These are phyloP conservation scores for Monoplex corrugatus DNA, from an alignment of 2,888 invertebrate genomes.

Conservation along the genomic window DNA sequence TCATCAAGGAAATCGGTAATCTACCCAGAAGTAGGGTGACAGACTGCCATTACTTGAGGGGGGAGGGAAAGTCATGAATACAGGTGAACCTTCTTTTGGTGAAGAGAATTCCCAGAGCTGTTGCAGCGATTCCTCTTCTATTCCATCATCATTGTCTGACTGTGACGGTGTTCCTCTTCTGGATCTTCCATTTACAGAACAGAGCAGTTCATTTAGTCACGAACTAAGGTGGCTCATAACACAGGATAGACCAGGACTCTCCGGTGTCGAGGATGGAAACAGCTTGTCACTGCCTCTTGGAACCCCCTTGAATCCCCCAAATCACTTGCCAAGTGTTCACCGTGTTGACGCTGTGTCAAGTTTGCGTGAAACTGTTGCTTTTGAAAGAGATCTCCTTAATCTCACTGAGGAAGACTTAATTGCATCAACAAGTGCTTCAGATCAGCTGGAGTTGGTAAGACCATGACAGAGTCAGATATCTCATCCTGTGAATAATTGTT, in stretches of 20 bases:
- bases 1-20: background rate
- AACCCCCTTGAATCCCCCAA: slow-evolving; percentile 40
- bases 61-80: slow-evolving; percentile 55
- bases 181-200: slow-evolving; percentile 52
- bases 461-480: background rate
- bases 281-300: slow-evolving; percentile 44
- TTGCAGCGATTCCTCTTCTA: slow-evolving; percentile 49
- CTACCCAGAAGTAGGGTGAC: slow-evolving; percentile 40
- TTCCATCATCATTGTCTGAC: slow-evolving; percentile 47
- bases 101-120: slow-evolving; percentile 53
- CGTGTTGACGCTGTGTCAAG: background rate
- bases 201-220: slow-evolving; percentile 48
- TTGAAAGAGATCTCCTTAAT: background rate
- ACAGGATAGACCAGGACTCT: background rate
- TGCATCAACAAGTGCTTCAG: slow-evolving; percentile 24
- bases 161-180: slow-evolving; percentile 46
- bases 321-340: background rate
- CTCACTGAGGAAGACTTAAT: background rate
- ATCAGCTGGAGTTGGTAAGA: slow-evolving; percentile 22
- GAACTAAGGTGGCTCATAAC: slow-evolving; percentile 53
- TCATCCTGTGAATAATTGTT: background rate
- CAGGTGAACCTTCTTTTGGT: slow-evolving; percentile 44
- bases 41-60: slow-evolving; percentile 33
- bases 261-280: slow-evolving; percentile 38
- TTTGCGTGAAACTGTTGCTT: background rate